Percentiles rank a stretch among this genome's conserved stretches.
These are phyloP conservation scores for Thaleichthys pacificus DNA, from an alignment of 2,797 vertebrate species.

Conservation along the genomic window DNA sequence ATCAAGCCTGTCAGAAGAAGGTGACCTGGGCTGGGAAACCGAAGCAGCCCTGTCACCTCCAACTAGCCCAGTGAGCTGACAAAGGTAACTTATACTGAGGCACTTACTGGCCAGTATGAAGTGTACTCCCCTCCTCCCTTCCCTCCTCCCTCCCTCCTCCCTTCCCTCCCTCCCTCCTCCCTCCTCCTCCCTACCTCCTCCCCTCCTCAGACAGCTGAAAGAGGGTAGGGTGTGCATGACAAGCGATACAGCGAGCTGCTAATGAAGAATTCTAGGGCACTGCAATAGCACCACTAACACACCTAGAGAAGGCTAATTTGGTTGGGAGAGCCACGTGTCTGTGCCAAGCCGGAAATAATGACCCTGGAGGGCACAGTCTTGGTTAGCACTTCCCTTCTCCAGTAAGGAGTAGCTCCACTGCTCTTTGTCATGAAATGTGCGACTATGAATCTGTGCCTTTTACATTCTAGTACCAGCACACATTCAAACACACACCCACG, in stretches of 20 bases:
- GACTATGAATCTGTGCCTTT: too few species aligned
- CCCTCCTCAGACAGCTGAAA: not conserved
- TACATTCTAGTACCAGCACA: conserved; percentile 38
- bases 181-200: not conserved
- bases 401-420: conserved; percentile 20
- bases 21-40: not conserved
- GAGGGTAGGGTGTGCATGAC: not conserved
- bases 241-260: not conserved
- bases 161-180: not conserved
- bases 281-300: conserved; percentile 21
- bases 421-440: not conserved
- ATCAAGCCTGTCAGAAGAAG: not conserved
- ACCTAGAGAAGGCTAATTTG: conserved; percentile 41
- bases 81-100: not conserved
- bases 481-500: conserved; percentile 8
- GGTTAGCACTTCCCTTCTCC: not conserved
- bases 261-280: conserved; percentile 26
- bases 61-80: not conserved
- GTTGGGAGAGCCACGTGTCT: conserved; percentile 9
- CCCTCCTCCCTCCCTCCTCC: not conserved
- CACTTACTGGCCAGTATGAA: not conserved
- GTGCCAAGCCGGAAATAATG: conserved; percentile 18
- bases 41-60: not conserved
- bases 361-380: conserved; percentile 20
- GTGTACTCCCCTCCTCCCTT: conserved; percentile 11